These are phyloP conservation scores for Trichechus manatus DNA, from an alignment of 2,113 vertebrate species.

Conservation along the genomic window DNA sequence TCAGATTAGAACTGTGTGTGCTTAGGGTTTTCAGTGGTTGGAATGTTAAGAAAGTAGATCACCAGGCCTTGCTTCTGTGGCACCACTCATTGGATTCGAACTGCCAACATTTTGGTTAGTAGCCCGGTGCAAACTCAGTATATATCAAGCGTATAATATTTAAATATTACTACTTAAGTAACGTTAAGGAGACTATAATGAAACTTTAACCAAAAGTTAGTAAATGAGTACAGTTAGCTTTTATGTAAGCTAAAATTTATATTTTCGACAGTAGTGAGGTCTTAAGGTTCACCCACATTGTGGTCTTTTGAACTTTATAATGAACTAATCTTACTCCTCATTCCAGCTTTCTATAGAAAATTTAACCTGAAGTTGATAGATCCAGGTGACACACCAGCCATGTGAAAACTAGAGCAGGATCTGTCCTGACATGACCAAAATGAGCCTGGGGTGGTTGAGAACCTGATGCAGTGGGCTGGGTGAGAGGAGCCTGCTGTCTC, in stretches of 20 bases:
- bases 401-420: background rate
- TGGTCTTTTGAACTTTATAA: constrained; percentile 32
- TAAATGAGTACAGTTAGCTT: background rate
- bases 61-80: background rate
- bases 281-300: background rate
- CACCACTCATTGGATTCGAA: background rate
- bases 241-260: background rate
- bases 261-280: background rate
- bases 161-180: background rate
- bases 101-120: background rate
- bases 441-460: background rate
- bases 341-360: constrained; percentile 24
- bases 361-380: background rate
- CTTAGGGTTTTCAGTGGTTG: background rate
- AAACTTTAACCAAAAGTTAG: background rate
- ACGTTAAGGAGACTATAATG: background rate
- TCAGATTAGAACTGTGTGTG: background rate
- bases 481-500: too few relatives aligned
- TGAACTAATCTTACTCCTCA: background rate
- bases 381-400: background rate
- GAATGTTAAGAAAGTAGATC: background rate
- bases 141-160: background rate
- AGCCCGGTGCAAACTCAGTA: background rate
- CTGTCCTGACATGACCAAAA: background rate
- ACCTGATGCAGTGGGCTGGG: accelerated